Percentiles rank a stretch among this genome's conserved stretches.
These are phyloP conservation scores for Cryptocheilus praepositus DNA, from an alignment of 2,888 invertebrate species.

Conservation along the genomic window DNA sequence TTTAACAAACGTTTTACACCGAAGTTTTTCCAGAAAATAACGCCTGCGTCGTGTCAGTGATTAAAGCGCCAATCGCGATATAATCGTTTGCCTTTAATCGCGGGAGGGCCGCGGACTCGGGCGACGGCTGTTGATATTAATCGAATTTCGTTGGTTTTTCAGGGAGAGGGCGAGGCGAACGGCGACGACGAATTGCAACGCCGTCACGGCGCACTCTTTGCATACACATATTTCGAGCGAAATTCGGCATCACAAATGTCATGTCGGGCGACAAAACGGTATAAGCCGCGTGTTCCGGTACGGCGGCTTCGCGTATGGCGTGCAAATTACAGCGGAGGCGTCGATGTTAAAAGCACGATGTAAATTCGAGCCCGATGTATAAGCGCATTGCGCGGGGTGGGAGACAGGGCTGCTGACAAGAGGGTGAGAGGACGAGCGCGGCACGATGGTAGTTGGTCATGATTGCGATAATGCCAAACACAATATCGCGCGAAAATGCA, in stretches of 20 bases:
- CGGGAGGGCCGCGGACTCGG: not conserved
- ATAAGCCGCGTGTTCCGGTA: constrained; percentile 51
- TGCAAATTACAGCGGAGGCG: constrained; percentile 49
- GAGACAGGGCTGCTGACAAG: not conserved
- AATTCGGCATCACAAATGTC: constrained; percentile 50
- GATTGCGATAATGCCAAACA: constrained; percentile 63
- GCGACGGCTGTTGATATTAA: not conserved
- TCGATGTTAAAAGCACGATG: constrained; percentile 57
- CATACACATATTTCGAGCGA: constrained; percentile 19
- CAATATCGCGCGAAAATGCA: constrained; percentile 62
- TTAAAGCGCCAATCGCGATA: not conserved
- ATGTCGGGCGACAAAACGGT: constrained; percentile 43
- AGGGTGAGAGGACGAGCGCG: constrained; percentile 12
- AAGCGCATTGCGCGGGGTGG: not conserved
- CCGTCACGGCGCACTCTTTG: not conserved
- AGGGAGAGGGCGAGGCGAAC: not conserved
- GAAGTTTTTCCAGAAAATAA: too few relatives aligned
- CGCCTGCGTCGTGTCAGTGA: too few relatives aligned
- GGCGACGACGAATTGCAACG: not conserved
- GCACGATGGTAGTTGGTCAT: constrained; percentile 40
- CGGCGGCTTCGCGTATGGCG: constrained; percentile 38
- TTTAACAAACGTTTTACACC: too few relatives aligned
- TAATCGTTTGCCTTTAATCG: not conserved
- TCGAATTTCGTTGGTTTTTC: not conserved
- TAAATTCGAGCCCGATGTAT: constrained; percentile 45